Evolutionary conservation across 2,888 invertebrate species (phyloP).

Genomic region (Papilio gigon): DNA sequence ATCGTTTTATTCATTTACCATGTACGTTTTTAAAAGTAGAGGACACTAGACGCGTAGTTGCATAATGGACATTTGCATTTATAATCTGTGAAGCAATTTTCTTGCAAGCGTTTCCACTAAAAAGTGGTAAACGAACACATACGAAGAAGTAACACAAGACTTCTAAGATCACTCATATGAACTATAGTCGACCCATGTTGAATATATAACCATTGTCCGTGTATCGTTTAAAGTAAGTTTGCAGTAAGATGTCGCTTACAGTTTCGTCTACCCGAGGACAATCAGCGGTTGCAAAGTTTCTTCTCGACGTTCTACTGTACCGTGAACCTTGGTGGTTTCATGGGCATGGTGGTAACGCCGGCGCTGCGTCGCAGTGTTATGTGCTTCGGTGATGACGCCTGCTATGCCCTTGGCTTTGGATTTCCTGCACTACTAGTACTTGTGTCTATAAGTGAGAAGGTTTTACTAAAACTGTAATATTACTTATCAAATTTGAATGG

Average conservation of each 20-base stretch:
- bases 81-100: no score
- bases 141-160: no score
- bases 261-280: slow-evolving; percentile 87
- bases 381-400: slow-evolving; percentile 87
- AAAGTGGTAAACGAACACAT: background rate
- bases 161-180: no score
- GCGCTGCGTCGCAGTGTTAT: slow-evolving; percentile 84
- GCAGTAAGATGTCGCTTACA: slow-evolving; percentile 44
- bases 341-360: slow-evolving; percentile 88
- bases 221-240: background rate
- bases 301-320: slow-evolving; percentile 93
- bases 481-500: no score
- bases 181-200: no score
- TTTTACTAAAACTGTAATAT: background rate
- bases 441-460: slow-evolving; percentile 82
- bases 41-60: no score
- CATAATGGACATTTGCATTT: no score
- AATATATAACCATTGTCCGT: background rate
- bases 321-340: slow-evolving; percentile 87
- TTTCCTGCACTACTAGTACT: slow-evolving; percentile 88
- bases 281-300: slow-evolving; percentile 85
- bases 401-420: slow-evolving; percentile 89
- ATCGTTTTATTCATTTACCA: no score
- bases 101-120: background rate
- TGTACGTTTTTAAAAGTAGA: no score